A percentile compares a stretch with the other conserved stretches of the same genome.
Evolutionary conservation across 2,113 vertebrate genomes (phyloP).

Genomic region (Oryctolagus cuniculus): mOryCun1.1 NC_091438.1:51241501-51242000

Average conservation of each 20-base stretch:
- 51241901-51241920: neutral
- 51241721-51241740: neutral
- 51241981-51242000: constrained; percentile 21
- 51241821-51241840: constrained; percentile 16
- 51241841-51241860: neutral
- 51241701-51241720: neutral
- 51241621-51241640: neutral
- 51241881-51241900: neutral
- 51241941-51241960: neutral
- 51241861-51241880: neutral
- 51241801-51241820: constrained; percentile 50
- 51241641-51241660: neutral
- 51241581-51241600: neutral
- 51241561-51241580: neutral
- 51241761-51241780: neutral
- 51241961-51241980: neutral
- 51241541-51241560: neutral
- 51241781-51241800: neutral
- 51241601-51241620: neutral
- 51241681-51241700: neutral
- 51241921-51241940: constrained; percentile 14
- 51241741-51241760: neutral
- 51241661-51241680: no score
- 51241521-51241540: no score
- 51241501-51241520: neutral